A percentile compares a stretch with the other conserved stretches of the same genome.
phyloP scores from a whole-genome alignment of 2,888 invertebrate species.

The Calliopum simillimum region DNA sequence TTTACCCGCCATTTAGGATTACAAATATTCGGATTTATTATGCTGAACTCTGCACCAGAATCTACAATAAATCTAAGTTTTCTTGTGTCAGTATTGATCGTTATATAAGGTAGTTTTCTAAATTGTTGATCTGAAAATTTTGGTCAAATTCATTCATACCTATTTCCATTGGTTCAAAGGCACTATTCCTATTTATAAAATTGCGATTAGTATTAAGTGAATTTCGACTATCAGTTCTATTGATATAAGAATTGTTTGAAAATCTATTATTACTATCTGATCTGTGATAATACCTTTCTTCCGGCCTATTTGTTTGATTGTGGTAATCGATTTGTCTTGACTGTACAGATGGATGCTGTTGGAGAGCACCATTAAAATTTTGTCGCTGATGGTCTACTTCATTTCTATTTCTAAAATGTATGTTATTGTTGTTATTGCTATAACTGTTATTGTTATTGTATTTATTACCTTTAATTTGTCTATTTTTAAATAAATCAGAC shows the following conservation, averaged over 20 bases:
- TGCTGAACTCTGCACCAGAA: slow-evolving; percentile 31
- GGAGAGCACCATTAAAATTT: too few relatives aligned
- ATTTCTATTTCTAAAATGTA: too few relatives aligned
- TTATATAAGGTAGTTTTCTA: too few relatives aligned
- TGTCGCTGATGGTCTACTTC: too few relatives aligned
- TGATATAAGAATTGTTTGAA: background rate
- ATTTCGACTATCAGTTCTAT: background rate
- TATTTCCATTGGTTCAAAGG: background rate
- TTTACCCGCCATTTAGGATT: slow-evolving; percentile 26
- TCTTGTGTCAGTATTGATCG: slow-evolving; percentile 23
- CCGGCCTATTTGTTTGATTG: slow-evolving; percentile 2
- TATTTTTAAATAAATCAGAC: too few relatives aligned
- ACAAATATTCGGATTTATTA: slow-evolving; percentile 29
- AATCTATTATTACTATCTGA: background rate
- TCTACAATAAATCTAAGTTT: slow-evolving; percentile 36
- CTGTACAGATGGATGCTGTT: too few relatives aligned
- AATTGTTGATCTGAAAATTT: too few relatives aligned
- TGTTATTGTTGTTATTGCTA: background rate
- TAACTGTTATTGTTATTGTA: too few relatives aligned
- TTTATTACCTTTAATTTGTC: too few relatives aligned
- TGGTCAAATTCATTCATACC: too few relatives aligned
- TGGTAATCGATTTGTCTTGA: too few relatives aligned
- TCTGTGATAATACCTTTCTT: background rate
- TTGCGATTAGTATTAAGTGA: background rate
- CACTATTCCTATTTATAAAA: background rate